Conservation (phyloP, 1,140 invertebrate genomes). For the Hyles euphorbiae region DNA sequence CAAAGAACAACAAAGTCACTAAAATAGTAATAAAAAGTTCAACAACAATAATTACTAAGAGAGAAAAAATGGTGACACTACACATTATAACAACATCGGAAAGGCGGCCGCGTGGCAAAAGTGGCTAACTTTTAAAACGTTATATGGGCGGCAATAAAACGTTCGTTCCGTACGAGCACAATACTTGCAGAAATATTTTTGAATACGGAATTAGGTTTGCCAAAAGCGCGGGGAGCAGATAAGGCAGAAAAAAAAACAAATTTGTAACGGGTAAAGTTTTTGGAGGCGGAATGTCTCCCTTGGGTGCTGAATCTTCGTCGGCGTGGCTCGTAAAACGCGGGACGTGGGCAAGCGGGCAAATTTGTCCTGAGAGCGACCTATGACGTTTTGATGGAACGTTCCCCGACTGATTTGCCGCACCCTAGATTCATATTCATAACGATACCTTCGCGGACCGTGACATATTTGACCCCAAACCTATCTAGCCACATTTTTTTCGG, state of each 20-base stretch:
- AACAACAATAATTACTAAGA: slow-evolving; percentile 60
- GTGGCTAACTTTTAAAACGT: slow-evolving; percentile 72
- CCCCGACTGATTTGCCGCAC: slow-evolving; percentile 60
- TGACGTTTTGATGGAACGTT: slow-evolving; percentile 73
- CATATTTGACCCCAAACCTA: slow-evolving; percentile 38
- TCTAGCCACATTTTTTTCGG: slow-evolving; percentile 25
- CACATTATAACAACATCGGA: slow-evolving; percentile 31
- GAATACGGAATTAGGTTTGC: slow-evolving; percentile 75
- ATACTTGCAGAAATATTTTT: slow-evolving; percentile 75
- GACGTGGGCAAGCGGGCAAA: slow-evolving; percentile 71
- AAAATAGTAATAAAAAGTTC: slow-evolving; percentile 15
- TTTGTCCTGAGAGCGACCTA: slow-evolving; percentile 73
- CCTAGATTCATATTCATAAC: slow-evolving; percentile 73
- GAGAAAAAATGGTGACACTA: slow-evolving; percentile 37
- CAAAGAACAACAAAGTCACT: no score
- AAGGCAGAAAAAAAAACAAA: slow-evolving; percentile 74
- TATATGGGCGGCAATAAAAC: slow-evolving; percentile 73
- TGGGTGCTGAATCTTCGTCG: slow-evolving; percentile 73
- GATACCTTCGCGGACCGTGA: slow-evolving; percentile 35
- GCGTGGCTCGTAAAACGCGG: slow-evolving; percentile 69
- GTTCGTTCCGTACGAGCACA: slow-evolving; percentile 68
- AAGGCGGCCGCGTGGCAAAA: slow-evolving; percentile 53
- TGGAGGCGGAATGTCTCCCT: slow-evolving; percentile 72
- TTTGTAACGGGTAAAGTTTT: slow-evolving; percentile 76
- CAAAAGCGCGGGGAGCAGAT: slow-evolving; percentile 72